Evolutionary conservation across 2,888 invertebrate genomes (phyloP).

Genomic region (Dicyrtoma fusca): DNA sequence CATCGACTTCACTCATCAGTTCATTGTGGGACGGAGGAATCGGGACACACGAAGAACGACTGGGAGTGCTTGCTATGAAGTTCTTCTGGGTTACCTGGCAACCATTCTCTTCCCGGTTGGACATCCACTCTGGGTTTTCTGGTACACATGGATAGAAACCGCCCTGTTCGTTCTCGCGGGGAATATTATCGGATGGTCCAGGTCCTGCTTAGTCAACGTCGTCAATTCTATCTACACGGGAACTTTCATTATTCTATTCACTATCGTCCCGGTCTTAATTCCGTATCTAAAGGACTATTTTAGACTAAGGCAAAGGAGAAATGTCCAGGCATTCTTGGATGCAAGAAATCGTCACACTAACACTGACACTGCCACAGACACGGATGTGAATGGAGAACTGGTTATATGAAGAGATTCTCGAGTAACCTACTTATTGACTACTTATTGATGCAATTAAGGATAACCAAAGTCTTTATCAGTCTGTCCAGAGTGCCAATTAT

Average conservation of each 20-base stretch:
- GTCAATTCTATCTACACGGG: slow-evolving; percentile 39
- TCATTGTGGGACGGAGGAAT: slow-evolving; percentile 7
- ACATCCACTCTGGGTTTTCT: slow-evolving; percentile 51
- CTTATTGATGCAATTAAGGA: no score
- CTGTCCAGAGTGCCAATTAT: no score
- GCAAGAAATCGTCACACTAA: no score
- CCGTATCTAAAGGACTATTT: slow-evolving; percentile 36
- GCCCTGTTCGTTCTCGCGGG: slow-evolving; percentile 44
- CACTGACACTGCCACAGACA: no score
- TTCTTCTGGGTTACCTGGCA: slow-evolving; percentile 47
- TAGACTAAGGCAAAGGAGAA: slow-evolving; percentile 20
- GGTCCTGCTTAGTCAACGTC: slow-evolving; percentile 29
- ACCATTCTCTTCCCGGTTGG: slow-evolving; percentile 52
- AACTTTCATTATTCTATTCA: slow-evolving; percentile 41
- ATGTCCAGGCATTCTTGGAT: neutral
- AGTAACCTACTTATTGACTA: no score
- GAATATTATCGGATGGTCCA: slow-evolving; percentile 33
- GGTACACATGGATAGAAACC: slow-evolving; percentile 48
- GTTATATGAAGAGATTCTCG: no score
- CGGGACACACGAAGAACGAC: neutral
- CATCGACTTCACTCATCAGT: slow-evolving; percentile 38
- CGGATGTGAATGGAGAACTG: no score
- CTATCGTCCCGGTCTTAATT: slow-evolving; percentile 44
- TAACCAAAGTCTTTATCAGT: no score
- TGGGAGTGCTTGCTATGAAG: slow-evolving; percentile 18